Percentiles rank a stretch among this genome's conserved stretches.
These are phyloP conservation scores for Chrysolina haemoptera DNA, from an alignment of 2,888 invertebrate genomes.

Conservation along the genomic window DNA sequence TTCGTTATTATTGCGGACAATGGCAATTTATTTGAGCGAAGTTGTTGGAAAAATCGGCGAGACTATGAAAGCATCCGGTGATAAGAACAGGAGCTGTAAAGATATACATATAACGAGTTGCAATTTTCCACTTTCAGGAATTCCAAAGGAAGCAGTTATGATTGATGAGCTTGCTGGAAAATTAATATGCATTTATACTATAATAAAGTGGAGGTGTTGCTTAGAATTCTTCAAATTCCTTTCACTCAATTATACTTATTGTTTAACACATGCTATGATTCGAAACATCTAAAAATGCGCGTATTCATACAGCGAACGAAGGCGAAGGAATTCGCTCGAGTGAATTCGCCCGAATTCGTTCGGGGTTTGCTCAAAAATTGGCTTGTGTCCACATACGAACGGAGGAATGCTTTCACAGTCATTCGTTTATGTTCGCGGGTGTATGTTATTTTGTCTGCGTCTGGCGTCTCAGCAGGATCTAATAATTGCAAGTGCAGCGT, in stretches of 20 bases:
- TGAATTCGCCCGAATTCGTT: no score
- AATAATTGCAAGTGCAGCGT: no score
- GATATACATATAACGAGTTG: not conserved
- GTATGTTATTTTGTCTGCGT: no score
- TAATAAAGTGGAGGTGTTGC: not conserved
- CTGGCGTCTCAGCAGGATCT: no score
- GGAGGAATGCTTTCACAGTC: no score
- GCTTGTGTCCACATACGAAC: no score
- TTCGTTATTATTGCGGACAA: conserved; percentile 38
- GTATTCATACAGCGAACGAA: no score
- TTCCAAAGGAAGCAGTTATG: not conserved
- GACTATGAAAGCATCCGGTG: conserved; percentile 27
- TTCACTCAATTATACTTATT: not conserved
- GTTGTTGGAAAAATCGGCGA: conserved; percentile 2
- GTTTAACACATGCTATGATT: no score
- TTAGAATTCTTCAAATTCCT: not conserved
- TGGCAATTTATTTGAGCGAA: conserved; percentile 31
- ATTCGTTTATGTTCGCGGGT: no score
- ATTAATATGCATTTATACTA: not conserved
- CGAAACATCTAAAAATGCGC: no score
- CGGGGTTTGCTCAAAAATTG: no score
- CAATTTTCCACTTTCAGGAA: not conserved
- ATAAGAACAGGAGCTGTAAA: conserved; percentile 27
- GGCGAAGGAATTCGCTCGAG: no score
- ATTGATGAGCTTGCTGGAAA: not conserved